A percentile compares a stretch with the other conserved stretches of the same genome.
These are phyloP conservation scores for Dynastes tityus DNA, from an alignment of 2,888 invertebrate species.

Conservation along the genomic window DNA sequence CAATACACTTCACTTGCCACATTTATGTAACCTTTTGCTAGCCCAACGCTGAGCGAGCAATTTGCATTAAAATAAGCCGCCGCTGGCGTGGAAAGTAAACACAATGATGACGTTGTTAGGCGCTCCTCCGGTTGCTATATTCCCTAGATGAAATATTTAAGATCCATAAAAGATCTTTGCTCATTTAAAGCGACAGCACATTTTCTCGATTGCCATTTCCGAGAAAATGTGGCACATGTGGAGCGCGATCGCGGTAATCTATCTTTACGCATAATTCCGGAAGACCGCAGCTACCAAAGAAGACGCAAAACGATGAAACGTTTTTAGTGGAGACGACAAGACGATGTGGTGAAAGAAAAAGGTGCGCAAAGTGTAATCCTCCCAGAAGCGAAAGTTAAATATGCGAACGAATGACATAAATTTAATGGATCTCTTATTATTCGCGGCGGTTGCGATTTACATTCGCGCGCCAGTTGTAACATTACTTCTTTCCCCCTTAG, in stretches of 20 bases:
- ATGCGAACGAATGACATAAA: conserved; percentile 44
- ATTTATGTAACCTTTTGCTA: too few species aligned
- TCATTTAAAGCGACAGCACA: conserved; percentile 5
- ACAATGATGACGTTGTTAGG: background rate
- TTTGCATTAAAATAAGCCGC: too few species aligned
- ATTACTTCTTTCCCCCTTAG: background rate
- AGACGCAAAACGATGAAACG: conserved; percentile 23
- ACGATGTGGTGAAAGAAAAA: conserved; percentile 14
- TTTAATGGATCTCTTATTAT: conserved; percentile 45
- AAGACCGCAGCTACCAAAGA: background rate
- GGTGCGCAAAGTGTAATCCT: conserved; percentile 19
- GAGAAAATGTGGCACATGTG: conserved; percentile 12
- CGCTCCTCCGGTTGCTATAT: background rate
- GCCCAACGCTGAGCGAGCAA: too few species aligned
- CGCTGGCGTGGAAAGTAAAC: background rate
- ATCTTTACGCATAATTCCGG: conserved; percentile 39
- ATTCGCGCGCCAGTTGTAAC: conserved; percentile 21
- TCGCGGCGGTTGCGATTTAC: conserved; percentile 29
- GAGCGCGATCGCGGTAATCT: conserved; percentile 29
- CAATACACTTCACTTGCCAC: too few species aligned
- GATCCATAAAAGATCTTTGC: conserved; percentile 1
- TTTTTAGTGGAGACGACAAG: background rate
- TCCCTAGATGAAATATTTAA: background rate
- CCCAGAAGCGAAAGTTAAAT: conserved; percentile 26
- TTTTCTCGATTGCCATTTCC: conserved; percentile 33